Base-by-base conservation (phyloP, 1,140 invertebrate species). In the Oryctes rhinoceros region DNA sequence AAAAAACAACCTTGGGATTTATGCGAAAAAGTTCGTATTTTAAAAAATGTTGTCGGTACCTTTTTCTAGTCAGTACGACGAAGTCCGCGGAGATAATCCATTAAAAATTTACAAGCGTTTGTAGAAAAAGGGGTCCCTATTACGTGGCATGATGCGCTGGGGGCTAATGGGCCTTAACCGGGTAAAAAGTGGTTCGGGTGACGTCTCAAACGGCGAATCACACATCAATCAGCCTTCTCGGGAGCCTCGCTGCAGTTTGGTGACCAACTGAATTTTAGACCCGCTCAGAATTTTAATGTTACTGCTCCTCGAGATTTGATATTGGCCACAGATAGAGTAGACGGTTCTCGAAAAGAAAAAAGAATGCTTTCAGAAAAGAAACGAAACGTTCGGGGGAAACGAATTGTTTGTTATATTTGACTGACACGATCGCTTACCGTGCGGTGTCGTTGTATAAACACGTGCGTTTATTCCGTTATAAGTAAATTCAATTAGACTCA, bases 251-350 rank as follows among this genome's bases (percentile, higher is more conserved):
- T 35, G 65, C 20, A 67, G 65, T 67, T 67, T 67, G 76, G 80
- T 80, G 76, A 78, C 76, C 80, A 80, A 80, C 76, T 76, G 80
- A 80, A 78, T 80, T 80, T 80, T 78, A 48, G 74, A 78, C 53
- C 24, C 62, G 80, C 20, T 47, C 65, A 48, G 80, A 78, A 80
- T 80, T 67, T 62, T 37, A 75, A 80, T 80, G 48, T 67, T 67
- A 67, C 65, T 18, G 65, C 65, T 67, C 30, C 20, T 67, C 6
- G 4, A 67, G 65, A 67, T 67, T 67, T 67, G 65, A 67, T 67
- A 67, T 67, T 18, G 65, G 18, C 65, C 18, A 67, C 65, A 67
- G 65, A 67, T 67, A 67, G 65, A 67, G 65, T 67, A 67, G 65
- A 67, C 65, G 65, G 65, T 5, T 35, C 18, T 18, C 65, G 18